Conservation (phyloP, 2,888 invertebrate genomes). For the Ornithoptera alexandrae region DNA sequence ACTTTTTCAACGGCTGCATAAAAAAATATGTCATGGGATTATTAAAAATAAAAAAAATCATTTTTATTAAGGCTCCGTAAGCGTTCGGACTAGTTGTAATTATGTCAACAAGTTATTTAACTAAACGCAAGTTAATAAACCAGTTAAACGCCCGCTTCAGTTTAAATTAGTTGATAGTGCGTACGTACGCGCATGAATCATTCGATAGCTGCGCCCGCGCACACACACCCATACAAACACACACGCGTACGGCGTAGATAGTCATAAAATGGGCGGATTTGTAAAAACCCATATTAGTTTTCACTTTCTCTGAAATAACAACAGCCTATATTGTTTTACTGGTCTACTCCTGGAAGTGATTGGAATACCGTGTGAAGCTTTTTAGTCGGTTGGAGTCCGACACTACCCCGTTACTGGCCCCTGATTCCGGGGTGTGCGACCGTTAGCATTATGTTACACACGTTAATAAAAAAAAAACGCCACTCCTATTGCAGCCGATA, state of each 20-base stretch:
- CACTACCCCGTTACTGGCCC: too few relatives aligned
- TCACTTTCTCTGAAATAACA: not conserved
- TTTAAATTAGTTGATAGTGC: conserved; percentile 8
- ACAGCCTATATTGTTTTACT: not conserved
- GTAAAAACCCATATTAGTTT: conserved; percentile 9
- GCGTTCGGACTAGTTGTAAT: not conserved
- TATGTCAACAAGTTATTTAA: not conserved
- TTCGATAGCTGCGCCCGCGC: not conserved
- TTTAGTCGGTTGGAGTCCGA: too few relatives aligned
- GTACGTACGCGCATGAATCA: not conserved
- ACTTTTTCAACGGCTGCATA: too few relatives aligned
- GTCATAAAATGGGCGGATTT: conserved; percentile 6
- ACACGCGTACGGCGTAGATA: not conserved
- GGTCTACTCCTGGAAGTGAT: not conserved
- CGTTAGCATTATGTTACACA: too few relatives aligned
- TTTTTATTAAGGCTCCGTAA: not conserved
- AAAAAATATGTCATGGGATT: too few relatives aligned
- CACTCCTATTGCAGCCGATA: too few relatives aligned
- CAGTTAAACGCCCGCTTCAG: conserved; percentile 8
- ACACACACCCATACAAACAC: not conserved
- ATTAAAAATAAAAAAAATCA: not conserved
- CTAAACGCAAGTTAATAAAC: conserved; percentile 3
- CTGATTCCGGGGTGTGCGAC: too few relatives aligned
- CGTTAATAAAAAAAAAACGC: too few relatives aligned
- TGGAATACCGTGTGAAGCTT: too few relatives aligned